Base-by-base conservation (phyloP, 2,888 invertebrate genomes). In the Anarsia innoxiella region DNA sequence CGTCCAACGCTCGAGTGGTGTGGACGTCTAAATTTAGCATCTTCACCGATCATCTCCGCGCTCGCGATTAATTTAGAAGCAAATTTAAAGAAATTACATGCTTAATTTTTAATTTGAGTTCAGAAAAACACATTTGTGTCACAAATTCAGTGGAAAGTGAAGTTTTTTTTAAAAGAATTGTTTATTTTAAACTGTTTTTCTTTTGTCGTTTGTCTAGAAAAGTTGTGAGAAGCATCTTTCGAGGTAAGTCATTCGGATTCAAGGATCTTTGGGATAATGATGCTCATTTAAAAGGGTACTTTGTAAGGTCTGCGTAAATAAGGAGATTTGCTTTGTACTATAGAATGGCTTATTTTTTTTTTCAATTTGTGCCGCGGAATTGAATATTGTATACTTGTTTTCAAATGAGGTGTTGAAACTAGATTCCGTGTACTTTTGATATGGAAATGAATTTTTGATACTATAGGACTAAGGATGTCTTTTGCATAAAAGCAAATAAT, bases 271-370 rank as follows among this genome's bases (percentile, higher is more conserved):
- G 14, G 31, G 33, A 37, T 39, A 42, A 39, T 14, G 41, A 43
- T 36, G 40, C 39, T 46, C 49, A 42, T 46, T 53, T 53, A 39
- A 42, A 45, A 44, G 41, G 51, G 47, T 44, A 44, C 38, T 43
- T 51, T 52, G 40, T 35, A 41, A 39, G 28, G 44, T 40, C 51
- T 50, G 34, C 31, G 48, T 55, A 53, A 58, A 61, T 59, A 49
- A 52, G 56, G 56, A 51, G 46, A 47, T 52, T 51, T 57, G 45
- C 52, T 53, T 54, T 53, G 49, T 56, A 57, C 56, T 53, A 50
- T 53, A n/a, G n/a, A n/a, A 53, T 51, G 42, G 45, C 50, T 58
- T 53, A 55, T 56, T 57, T n/a, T n/a, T n/a, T n/a, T n/a, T n/a
- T n/a, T n/a, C n/a, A n/a, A n/a, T n/a, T n/a, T n/a, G n/a, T n/a